Base-by-base conservation (phyloP, 1,140 invertebrate genomes). In the Steinernema khuongi region DNA sequence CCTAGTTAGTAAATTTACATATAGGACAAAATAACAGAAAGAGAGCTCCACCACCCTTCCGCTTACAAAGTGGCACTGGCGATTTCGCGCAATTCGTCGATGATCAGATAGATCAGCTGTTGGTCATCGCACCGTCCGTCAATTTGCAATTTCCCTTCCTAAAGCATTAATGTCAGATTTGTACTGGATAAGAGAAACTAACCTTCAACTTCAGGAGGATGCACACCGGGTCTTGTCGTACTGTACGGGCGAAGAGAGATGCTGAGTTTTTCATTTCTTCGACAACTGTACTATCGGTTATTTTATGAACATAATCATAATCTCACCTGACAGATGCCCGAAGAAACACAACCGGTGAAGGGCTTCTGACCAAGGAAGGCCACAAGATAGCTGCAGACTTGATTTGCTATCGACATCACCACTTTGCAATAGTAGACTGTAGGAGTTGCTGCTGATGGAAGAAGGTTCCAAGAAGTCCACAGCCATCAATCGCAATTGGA, bases 151-250 rank as follows among this genome's bases (percentile, higher is more conserved):
- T 36, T 70, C 32, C 74, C 75, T 22, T 68, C 26, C 74, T 71
- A 75, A 79, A 73, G 36, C 31, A 19, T 30, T 71, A 60, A 33
- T 30, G 44, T 75, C 18, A 71, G 68, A 14, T 69, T 29, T 31
- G 17, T 73, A 19, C 74, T 22, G 28, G 33, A n/a, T 28, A 7
- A 30, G 28, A 18, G 26, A 19, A 22, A 67, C 70, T 74, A 32
- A 80, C 80, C 31, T 77, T 77, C 41, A 79, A 77, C 69, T 82
- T 82, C 29, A 82, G 43, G n/a, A 82, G 43, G 29, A 82, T 50
- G 72, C 81, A 82, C 41, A 82, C 73, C 4, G 81, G 78, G n/a
- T 81, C 31, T 28, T 73, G 71, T 19, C 60, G 32, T 1, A 74
- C 60, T 30, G 71, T 73, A 36, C 74, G 70, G n/a, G 79, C 79